Base-by-base conservation (phyloP, 1,140 invertebrate species). In the Colletes latitarsis region DNA sequence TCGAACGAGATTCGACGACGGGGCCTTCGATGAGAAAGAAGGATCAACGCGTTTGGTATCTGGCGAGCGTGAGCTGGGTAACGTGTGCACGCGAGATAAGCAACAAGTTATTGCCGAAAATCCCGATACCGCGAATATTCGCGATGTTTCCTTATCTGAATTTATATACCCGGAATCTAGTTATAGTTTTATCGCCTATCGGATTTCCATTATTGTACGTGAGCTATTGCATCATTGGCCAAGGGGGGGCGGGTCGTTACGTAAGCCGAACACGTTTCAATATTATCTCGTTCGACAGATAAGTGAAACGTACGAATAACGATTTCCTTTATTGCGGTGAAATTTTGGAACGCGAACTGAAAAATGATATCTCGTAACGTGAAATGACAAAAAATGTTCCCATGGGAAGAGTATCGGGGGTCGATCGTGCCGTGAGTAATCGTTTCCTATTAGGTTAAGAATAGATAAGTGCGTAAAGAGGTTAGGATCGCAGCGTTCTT, bases 21-120 rank as follows among this genome's bases (percentile, higher is more conserved):
- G 12, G 14, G 72, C n/a, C 30, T 60, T 52, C 70, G 70, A 80
- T 63, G 63, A 58, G 74, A 30, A 58, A 55, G 69, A 64, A 82
- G 63, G 63, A 82, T 55, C 73, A 63, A 82, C 77, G 70, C 75
- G 75, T 82, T 21, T 41, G 58, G 55, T 64, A 52, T 53, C 52
- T 76, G 49, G 41, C 53, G 17, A 30, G n/a, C 43, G 43, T 15
- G 55, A 9, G 43, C 17, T 19, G 21, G 14, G 43, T 2, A 55
- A 55, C n/a, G 19, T 10, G 41, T 43, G 19, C 19, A 6, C 8
- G 14, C 4, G 14, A 30, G 63, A 76, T 19, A 62, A 72, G 43
- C 21, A n/a, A 21, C 15, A 3, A 43, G 19, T 46, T 75, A 30
- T 43, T 15, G 74, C 9, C 52, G 15, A 57, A 76, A 76, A 57